These are phyloP conservation scores for Myotis davidii DNA, from an alignment of 2,113 vertebrate genomes.

Conservation along the genomic window DNA sequence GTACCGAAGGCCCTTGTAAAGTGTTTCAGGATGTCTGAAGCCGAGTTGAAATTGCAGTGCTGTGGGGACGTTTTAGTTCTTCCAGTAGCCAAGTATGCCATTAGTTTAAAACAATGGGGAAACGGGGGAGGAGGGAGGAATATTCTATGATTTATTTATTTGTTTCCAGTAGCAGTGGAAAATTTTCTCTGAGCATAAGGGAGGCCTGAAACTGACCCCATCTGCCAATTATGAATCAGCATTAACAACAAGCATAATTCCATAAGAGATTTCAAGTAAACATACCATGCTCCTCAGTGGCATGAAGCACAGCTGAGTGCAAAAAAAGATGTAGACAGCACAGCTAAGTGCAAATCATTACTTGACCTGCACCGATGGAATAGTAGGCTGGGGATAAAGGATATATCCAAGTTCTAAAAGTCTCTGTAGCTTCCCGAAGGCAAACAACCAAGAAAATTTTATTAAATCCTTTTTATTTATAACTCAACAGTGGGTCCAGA, in stretches of 20 bases:
- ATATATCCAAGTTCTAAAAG: conserved; percentile 3
- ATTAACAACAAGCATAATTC: conserved; percentile 81
- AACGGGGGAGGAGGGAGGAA: conserved; percentile 76
- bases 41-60: conserved; percentile 85
- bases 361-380: not conserved
- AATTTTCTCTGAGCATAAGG: conserved; percentile 81
- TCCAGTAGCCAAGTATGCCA: conserved; percentile 86
- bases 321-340: conserved; percentile 66
- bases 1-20: conserved; percentile 83
- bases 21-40: conserved; percentile 83
- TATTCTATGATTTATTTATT: conserved; percentile 86
- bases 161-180: conserved; percentile 86
- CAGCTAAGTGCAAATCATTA: conserved; percentile 71
- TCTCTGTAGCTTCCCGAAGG: not conserved
- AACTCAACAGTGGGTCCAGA: not conserved
- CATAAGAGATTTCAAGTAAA: conserved; percentile 77
- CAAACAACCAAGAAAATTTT: not conserved
- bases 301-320: conserved; percentile 74
- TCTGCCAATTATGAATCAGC: conserved; percentile 84
- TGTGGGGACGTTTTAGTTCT: conserved; percentile 84
- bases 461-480: conserved; percentile 51
- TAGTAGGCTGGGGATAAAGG: not conserved
- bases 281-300: conserved; percentile 60
- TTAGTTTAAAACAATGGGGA: conserved; percentile 86
- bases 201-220: conserved; percentile 82